Evolutionary conservation across 2,888 invertebrate genomes (phyloP), one percentile per base, ranked within the genome.

Genomic region (Mayetiola destructor): DNA sequence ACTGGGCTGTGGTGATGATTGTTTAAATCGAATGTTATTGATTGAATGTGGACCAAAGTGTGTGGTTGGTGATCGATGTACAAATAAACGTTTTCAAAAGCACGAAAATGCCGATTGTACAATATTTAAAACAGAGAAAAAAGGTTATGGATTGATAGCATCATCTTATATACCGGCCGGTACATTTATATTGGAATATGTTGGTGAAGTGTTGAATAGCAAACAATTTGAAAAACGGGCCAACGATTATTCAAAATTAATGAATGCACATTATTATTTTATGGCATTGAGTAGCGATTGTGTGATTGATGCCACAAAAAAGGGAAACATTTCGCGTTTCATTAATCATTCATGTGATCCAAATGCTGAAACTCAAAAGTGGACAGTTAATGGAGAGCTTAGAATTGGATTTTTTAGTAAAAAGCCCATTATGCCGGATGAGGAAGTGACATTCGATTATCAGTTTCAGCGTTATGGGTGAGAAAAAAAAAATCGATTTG

Each of bases 291-390:
- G 92, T 67, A 86, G 89, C 1, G 93, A 95, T 72, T 84, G 88
- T 60, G 84, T 92, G 58, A 97, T 99, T 59, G 99, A 99, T 74
- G 99, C 99, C 2, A 97, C 97, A 0, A 74, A 81, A 64, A 93
- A 89, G 71, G 99, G 99, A 32, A 99, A 96, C 69, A 84, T 91
- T 59, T 96, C 97, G 0, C 77, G 99, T 39, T 99, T 97, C 68
- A 95, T 99, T 64, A 99, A 99, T 73, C 99, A 99, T 70, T 95
- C 95, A 52, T 99, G 99, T 69, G 94, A 96, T 64, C 99, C 99
- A 0, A 99, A 99, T 71, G 90, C 95, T 3, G 94, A 94, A 74
- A 97, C 97, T 0, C 96, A 99, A 73, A 99, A 99, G 74, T 92
- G 91, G 91, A 91, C 90, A 0, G 91, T 91, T 0, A 90, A 90